phyloP scores from a whole-genome alignment of 2,888 invertebrate genomes.

The Xestoiulus laeticollis region DNA sequence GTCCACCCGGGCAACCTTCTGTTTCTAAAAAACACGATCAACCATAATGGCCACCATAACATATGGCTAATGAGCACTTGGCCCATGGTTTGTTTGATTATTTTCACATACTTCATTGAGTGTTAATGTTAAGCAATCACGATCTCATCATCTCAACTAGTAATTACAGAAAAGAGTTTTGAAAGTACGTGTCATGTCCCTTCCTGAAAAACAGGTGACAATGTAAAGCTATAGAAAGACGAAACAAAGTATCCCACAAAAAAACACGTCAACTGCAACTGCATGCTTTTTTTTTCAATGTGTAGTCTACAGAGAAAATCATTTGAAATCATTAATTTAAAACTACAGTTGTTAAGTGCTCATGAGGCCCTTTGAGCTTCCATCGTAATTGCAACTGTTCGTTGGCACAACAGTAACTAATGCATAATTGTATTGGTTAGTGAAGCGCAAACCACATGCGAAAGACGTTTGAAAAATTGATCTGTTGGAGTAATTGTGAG shows the following conservation, averaged over 20 bases:
- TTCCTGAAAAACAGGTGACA: neutral
- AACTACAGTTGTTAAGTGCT: neutral
- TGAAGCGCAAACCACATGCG: slow-evolving; percentile 15
- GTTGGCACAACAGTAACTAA: neutral
- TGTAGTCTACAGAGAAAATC: neutral
- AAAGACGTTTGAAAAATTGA: slow-evolving; percentile 37
- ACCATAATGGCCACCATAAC: too few species aligned
- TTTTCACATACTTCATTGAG: too few species aligned
- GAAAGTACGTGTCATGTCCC: neutral
- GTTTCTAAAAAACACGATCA: too few species aligned
- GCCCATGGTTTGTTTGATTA: too few species aligned
- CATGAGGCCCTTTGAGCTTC: neutral
- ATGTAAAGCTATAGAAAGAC: neutral
- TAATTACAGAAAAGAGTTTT: neutral
- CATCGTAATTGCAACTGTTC: neutral
- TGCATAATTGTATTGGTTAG: neutral
- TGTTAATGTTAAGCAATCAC: neutral
- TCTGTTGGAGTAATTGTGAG: neutral
- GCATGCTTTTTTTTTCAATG: neutral
- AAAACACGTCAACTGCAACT: neutral
- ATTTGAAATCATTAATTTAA: neutral
- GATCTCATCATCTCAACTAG: neutral
- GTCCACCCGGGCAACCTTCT: too few species aligned
- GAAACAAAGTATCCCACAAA: neutral
- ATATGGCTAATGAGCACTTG: too few species aligned